Evolutionary conservation across 2,888 invertebrate genomes (phyloP), one percentile per base, ranked within the genome.

Genomic region (Eulithis prunata): DNA sequence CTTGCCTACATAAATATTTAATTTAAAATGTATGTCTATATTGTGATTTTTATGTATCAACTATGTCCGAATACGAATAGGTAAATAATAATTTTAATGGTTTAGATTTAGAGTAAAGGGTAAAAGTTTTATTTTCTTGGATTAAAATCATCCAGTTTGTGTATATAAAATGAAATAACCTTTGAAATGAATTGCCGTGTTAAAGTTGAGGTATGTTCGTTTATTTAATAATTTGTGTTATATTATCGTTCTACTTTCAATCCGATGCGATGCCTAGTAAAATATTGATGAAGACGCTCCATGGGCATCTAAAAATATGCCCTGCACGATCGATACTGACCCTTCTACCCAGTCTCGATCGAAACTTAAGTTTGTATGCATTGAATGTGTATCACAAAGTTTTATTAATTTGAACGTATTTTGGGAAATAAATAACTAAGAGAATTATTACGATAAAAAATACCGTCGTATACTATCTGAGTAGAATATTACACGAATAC

Each of bases 291-390:
- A 49, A 88, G 86, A 73, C 65, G 46, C 73, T 70, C 65, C 63
- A 72, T 71, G 66, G 68, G 62, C 89, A 90, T 91, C 92, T 92
- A 92, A 92, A 91, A 91, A 92, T 92, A 92, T 89, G 86, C 84
- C 72, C 65, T 75, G 71, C 62, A 12, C 78, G 82, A 91, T 92
- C 90, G 89, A 90, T 91, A 79, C 73, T 82, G 83, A 83, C 84
- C 84, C 83, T 75, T 80, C 14, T 14, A 56, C 43, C 41, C 10
- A 11, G n/a, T 46, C 4, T 6, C 54, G 60, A 59, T 62, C 58
- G 68, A 64, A 58, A 62, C 43, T 46, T 46, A 60, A n/a, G 38
- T 12, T 36, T 32, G 11, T n/a, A 45, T 47, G 13, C 14, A 54
- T 41, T 62, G 21, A 53, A 45, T 57, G n/a, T 45, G 32, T 45